Percentiles rank a stretch among this genome's conserved stretches.
Conservation (phyloP, 1,140 invertebrate species). For the Ectropis grisescens region DNA sequence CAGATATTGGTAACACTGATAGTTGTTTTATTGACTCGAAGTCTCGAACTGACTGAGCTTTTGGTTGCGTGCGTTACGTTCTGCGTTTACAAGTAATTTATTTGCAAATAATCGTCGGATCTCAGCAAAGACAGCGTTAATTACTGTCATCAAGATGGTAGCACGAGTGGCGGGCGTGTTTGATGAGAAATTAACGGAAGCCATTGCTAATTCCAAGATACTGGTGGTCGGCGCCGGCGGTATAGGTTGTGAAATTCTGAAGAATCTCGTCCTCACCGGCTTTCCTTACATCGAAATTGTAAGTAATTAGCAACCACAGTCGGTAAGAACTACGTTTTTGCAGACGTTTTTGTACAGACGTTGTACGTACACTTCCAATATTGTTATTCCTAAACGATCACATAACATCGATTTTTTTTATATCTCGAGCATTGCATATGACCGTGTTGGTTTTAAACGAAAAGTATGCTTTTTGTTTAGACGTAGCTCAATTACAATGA, state of each 20-base stretch:
- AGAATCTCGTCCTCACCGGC: conserved; percentile 96
- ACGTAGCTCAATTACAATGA: too few relatives aligned
- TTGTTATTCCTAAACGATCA: too few relatives aligned
- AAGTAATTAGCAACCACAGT: conserved; percentile 71
- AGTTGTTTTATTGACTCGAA: too few relatives aligned
- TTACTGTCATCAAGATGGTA: conserved; percentile 69
- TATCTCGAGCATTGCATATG: too few relatives aligned
- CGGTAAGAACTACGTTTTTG: conserved; percentile 3
- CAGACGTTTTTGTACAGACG: neutral
- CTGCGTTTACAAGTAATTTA: too few relatives aligned
- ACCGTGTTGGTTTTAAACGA: too few relatives aligned
- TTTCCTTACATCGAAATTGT: conserved; percentile 96
- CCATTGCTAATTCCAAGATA: conserved; percentile 70
- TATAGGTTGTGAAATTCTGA: conserved; percentile 98
- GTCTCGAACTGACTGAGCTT: too few relatives aligned
- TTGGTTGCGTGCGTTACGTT: too few relatives aligned
- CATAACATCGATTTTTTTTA: too few relatives aligned
- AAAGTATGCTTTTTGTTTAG: too few relatives aligned
- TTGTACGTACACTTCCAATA: too few relatives aligned
- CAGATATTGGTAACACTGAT: too few relatives aligned
- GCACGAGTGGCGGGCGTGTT: conserved; percentile 75
- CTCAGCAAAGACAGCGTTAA: neutral
- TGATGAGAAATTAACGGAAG: conserved; percentile 70
- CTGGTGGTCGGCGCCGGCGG: conserved; percentile 98
- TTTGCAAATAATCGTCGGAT: conserved; percentile 7